phyloP scores from a whole-genome alignment of 2,888 invertebrate species.

The Carpatolechia fugitivella region DNA sequence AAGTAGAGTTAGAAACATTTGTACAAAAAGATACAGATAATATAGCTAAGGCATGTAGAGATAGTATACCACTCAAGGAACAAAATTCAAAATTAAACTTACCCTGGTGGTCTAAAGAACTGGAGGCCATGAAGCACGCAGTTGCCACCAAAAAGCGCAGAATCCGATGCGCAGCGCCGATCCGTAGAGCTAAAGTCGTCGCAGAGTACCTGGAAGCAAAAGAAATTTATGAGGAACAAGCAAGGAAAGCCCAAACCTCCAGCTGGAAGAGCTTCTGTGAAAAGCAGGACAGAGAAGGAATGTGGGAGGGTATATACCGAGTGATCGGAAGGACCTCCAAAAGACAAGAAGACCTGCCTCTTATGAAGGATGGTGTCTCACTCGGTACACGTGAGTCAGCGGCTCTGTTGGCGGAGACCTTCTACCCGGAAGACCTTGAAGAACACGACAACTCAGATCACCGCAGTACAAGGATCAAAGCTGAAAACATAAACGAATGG shows the following conservation, averaged over 20 bases:
- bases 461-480: not conserved
- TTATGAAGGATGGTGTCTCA: not conserved
- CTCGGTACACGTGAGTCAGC: not conserved
- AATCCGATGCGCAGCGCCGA: not conserved
- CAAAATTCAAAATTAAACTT: not conserved
- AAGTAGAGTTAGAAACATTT: not conserved
- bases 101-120: constrained; percentile 7
- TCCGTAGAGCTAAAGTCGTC: not conserved
- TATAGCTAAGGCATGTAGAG: not conserved
- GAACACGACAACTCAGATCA: not conserved
- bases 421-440: not conserved
- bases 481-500: not conserved
- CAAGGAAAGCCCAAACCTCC: not conserved
- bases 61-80: not conserved
- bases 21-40: not conserved
- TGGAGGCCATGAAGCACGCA: not conserved
- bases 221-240: not conserved
- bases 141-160: not conserved
- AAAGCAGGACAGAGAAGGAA: too few species aligned
- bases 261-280: too few species aligned
- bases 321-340: not conserved
- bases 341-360: not conserved
- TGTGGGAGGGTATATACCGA: not conserved
- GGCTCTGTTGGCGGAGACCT: not conserved
- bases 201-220: not conserved